Evolutionary conservation across 2,888 invertebrate species (phyloP).

Genomic region (Cataglyphis altisquamis): DNA sequence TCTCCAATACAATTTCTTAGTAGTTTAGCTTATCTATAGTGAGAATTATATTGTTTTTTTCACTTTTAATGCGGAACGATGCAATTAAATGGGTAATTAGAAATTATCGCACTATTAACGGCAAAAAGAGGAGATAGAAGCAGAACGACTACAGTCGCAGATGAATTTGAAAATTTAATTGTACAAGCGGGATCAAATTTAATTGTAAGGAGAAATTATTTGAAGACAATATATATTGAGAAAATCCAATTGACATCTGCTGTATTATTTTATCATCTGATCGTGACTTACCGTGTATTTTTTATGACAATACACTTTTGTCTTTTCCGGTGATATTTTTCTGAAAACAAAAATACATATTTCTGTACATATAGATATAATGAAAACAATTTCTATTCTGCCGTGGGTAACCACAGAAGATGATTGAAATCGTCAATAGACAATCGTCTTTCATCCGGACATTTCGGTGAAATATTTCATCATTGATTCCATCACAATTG

Average conservation of each 20-base stretch:
- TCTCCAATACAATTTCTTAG: constrained; percentile 18
- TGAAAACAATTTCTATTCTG: background rate
- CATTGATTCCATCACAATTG: background rate
- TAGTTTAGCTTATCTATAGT: constrained; percentile 9
- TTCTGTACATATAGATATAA: background rate
- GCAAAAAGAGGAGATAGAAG: background rate
- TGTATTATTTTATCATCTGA: background rate
- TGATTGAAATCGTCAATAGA: constrained; percentile 26
- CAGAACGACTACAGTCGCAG: background rate
- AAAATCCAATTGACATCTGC: background rate
- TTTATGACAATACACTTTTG: background rate
- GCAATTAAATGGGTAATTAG: background rate
- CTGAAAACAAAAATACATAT: background rate
- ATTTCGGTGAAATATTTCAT: constrained; percentile 20
- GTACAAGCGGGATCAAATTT: background rate
- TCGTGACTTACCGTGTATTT: background rate
- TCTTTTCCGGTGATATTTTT: background rate
- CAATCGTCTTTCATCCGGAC: background rate
- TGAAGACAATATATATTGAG: background rate
- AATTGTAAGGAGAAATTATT: constrained; percentile 6
- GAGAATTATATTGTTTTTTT: background rate
- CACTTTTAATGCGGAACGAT: background rate
- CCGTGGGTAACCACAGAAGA: constrained; percentile 11
- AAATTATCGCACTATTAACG: background rate
- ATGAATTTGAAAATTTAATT: constrained; percentile 1